Evolutionary conservation across 2,113 vertebrate species (phyloP).

Genomic region (Euleptes europaea): DNA sequence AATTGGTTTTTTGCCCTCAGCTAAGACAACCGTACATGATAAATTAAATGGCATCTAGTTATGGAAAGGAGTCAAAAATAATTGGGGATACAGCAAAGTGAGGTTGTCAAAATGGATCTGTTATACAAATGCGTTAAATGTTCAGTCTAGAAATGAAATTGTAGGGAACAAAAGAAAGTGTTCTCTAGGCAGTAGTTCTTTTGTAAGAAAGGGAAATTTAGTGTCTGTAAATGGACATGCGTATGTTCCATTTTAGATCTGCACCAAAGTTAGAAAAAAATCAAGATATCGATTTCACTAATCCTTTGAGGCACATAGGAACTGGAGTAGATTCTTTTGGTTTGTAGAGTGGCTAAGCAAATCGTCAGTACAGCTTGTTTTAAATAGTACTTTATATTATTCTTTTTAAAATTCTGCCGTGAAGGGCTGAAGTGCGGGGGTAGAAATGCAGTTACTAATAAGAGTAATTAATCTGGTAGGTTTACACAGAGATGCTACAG

Average conservation of each 20-base stretch:
- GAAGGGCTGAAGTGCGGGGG: neutral
- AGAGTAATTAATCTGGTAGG: neutral
- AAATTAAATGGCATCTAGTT: neutral
- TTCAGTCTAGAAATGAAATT: slow-evolving; percentile 30
- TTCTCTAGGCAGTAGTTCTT: slow-evolving; percentile 6
- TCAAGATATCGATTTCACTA: neutral
- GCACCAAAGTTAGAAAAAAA: neutral
- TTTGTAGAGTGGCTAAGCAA: neutral
- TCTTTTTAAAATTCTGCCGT: neutral
- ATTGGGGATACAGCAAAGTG: neutral
- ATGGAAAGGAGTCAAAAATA: neutral
- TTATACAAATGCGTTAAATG: neutral
- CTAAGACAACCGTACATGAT: neutral
- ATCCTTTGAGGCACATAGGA: neutral
- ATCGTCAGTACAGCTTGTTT: neutral
- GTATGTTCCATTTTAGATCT: neutral
- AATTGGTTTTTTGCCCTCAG: neutral
- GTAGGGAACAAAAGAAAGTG: slow-evolving; percentile 10
- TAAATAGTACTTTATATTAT: neutral
- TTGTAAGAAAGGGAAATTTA: slow-evolving; percentile 14
- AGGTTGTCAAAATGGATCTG: neutral
- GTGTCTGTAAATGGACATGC: neutral
- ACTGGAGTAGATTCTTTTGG: neutral
- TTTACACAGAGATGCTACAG: neutral
- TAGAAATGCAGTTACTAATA: neutral